Conservation (phyloP, 2,797 vertebrate genomes). For the Catostomus latipinnis region DNA sequence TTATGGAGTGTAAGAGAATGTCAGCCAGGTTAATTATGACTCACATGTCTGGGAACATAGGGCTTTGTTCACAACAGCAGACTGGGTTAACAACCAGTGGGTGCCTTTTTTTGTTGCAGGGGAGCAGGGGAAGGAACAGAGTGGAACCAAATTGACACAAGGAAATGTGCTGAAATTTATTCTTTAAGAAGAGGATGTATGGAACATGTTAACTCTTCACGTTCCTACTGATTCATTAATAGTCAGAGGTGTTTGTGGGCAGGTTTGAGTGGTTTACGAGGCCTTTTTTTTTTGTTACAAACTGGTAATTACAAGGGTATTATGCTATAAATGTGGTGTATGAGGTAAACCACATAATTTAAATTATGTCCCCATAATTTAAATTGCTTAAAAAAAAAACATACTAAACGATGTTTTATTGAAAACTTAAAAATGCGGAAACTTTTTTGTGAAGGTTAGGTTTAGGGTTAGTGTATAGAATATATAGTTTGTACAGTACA, state of each 20-base stretch:
- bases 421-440: too few species aligned
- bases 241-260: constrained; percentile 26
- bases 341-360: too few species aligned
- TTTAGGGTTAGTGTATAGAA: too few species aligned
- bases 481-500: too few species aligned
- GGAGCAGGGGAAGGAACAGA: constrained; percentile 35
- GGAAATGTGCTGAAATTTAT: constrained; percentile 54
- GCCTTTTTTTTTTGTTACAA: background rate
- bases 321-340: too few species aligned
- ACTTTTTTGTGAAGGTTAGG: too few species aligned
- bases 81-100: constrained; percentile 21
- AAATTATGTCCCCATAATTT: too few species aligned
- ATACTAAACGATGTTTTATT: too few species aligned
- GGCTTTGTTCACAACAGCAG: constrained; percentile 25
- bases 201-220: constrained; percentile 57
- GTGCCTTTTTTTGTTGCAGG: background rate
- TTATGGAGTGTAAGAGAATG: constrained; percentile 9
- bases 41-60: constrained; percentile 14
- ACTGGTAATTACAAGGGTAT: too few species aligned
- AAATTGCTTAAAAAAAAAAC: too few species aligned
- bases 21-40: constrained; percentile 35
- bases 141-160: constrained; percentile 57
- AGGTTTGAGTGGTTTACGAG: constrained; percentile 15
- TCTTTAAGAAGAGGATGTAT: constrained; percentile 57
- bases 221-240: constrained; percentile 61